These are phyloP conservation scores for Nycticorax nycticorax DNA, from an alignment of 2,113 vertebrate genomes.

Conservation along the genomic window DNA sequence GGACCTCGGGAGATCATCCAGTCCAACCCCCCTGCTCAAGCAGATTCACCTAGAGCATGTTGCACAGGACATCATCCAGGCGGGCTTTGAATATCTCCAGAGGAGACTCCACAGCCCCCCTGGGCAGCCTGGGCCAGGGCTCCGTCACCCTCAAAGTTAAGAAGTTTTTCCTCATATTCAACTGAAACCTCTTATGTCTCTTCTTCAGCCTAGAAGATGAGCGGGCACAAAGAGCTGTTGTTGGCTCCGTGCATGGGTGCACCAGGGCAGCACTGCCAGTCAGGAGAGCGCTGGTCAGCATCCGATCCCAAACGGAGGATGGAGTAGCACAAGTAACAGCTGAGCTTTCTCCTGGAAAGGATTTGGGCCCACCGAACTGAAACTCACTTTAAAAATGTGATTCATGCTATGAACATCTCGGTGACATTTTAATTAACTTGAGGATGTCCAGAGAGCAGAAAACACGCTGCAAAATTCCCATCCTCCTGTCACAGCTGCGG, in stretches of 20 bases:
- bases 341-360: background rate
- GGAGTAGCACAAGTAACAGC: background rate
- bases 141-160: too few species aligned
- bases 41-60: too few species aligned
- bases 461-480: background rate
- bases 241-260: background rate
- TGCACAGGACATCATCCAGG: too few species aligned
- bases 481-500: background rate
- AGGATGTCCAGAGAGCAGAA: background rate
- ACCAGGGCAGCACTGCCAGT: accelerated
- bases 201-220: background rate
- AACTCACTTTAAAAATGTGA: background rate
- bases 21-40: too few species aligned
- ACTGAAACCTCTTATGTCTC: background rate
- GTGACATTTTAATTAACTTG: background rate
- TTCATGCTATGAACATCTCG: background rate
- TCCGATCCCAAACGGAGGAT: background rate
- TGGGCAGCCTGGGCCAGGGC: too few species aligned
- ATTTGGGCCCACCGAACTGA: background rate
- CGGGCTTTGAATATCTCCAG: too few species aligned
- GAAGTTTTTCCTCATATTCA: too few species aligned
- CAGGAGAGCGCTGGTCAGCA: background rate
- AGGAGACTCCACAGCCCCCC: too few species aligned
- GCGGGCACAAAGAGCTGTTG: background rate
- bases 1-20: too few species aligned